A percentile compares a stretch with the other conserved stretches of the same genome.
These are phyloP conservation scores for Dicentrarchus labrax DNA, from an alignment of 2,113 vertebrate genomes.

Conservation along the genomic window DNA sequence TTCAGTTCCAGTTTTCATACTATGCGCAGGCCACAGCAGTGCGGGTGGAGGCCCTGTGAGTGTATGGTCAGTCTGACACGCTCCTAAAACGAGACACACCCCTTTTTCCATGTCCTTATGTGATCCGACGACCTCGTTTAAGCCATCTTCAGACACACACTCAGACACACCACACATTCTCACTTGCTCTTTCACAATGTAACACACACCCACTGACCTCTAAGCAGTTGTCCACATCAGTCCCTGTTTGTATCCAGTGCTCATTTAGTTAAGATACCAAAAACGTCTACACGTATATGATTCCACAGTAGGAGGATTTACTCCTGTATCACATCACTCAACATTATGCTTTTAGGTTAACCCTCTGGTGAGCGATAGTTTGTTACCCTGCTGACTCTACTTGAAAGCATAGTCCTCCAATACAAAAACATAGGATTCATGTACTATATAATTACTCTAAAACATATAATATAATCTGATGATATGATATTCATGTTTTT, in stretches of 20 bases:
- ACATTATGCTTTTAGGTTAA: background rate
- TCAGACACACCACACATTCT: constrained; percentile 8
- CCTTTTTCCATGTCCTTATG: constrained; percentile 53
- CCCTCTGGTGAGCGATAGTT: background rate
- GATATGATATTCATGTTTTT: no score
- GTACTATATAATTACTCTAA: no score
- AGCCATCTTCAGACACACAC: constrained; percentile 23
- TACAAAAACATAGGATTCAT: no score
- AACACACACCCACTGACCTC: constrained; percentile 50
- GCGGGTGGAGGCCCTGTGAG: constrained; percentile 40
- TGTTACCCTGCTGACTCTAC: background rate
- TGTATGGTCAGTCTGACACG: constrained; percentile 30
- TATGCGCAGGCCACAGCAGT: constrained; percentile 7
- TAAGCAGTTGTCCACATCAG: constrained; percentile 49
- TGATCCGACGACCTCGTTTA: constrained; percentile 49
- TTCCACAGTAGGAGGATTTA: background rate
- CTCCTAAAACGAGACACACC: constrained; percentile 46
- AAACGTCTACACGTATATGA: background rate
- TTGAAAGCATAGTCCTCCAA: background rate
- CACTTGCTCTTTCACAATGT: constrained; percentile 32
- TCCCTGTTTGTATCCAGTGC: background rate
- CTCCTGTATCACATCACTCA: background rate
- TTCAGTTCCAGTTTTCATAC: constrained; percentile 36
- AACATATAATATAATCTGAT: no score
- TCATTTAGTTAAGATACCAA: background rate